phyloP scores from a whole-genome alignment of 92 coral and sea anemone species.

The Epizoanthus fatuus region DNA sequence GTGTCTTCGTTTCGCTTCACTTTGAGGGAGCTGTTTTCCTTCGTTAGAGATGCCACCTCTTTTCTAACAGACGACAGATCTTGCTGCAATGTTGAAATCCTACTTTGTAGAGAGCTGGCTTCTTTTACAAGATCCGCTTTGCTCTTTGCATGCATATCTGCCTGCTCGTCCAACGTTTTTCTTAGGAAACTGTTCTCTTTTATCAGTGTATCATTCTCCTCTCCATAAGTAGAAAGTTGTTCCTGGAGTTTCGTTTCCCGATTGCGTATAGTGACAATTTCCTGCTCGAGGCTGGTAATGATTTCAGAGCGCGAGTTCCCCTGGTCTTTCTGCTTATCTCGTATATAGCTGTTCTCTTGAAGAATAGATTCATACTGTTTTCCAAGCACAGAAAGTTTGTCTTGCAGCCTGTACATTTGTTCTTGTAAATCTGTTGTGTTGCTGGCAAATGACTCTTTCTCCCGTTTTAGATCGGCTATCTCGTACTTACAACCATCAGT shows the following conservation, averaged over 20 bases:
- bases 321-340: slow-evolving; percentile 12
- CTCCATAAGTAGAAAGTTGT: background rate
- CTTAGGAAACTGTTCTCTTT: background rate
- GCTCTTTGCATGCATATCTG: slow-evolving; percentile 2
- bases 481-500: slow-evolving; percentile 57
- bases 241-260: slow-evolving; percentile 23
- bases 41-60: slow-evolving; percentile 30
- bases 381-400: slow-evolving; percentile 20
- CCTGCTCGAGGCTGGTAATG: slow-evolving; percentile 29
- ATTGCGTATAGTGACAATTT: slow-evolving; percentile 28
- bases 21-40: slow-evolving; percentile 42
- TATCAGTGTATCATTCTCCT: slow-evolving; percentile 3
- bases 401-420: slow-evolving; percentile 22
- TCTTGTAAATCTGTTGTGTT: slow-evolving; percentile 40
- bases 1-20: slow-evolving; percentile 28
- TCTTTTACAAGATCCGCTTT: slow-evolving; percentile 13
- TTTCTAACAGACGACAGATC: slow-evolving; percentile 43
- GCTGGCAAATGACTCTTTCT: slow-evolving; percentile 15
- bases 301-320: slow-evolving; percentile 32
- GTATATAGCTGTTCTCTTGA: slow-evolving; percentile 1
- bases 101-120: slow-evolving; percentile 10
- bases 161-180: slow-evolving; percentile 4
- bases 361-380: slow-evolving; percentile 12
- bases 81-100: slow-evolving; percentile 6
- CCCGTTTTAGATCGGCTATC: slow-evolving; percentile 26